Evolutionary conservation across 2,797 vertebrate species (phyloP).

Genomic region (Diplodus puntazzo): DNA sequence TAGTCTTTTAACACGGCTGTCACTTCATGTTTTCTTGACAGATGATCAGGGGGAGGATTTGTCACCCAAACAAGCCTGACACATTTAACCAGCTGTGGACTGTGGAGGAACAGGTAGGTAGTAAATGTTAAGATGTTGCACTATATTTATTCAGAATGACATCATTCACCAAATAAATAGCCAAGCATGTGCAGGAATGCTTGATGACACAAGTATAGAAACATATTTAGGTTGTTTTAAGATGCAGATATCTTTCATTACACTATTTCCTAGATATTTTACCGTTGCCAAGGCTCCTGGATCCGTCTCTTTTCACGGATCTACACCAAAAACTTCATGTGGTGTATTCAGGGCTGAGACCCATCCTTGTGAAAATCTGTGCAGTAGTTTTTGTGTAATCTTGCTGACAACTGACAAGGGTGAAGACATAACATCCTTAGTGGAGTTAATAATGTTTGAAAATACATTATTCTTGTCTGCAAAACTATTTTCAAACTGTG

Average conservation of each 20-base stretch:
- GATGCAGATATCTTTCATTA: no score
- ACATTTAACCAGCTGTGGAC: slow-evolving; percentile 99
- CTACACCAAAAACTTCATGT: no score
- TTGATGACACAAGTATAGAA: neutral
- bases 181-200: neutral
- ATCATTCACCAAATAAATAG: neutral
- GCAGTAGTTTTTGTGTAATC: no score
- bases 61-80: slow-evolving; percentile 95
- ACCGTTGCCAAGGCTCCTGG: no score
- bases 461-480: no score
- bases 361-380: no score
- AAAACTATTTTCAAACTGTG: neutral
- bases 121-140: neutral
- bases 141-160: neutral
- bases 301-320: no score
- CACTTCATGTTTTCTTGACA: slow-evolving; percentile 77
- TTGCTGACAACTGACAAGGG: no score
- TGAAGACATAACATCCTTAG: no score
- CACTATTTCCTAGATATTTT: neutral
- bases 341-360: no score
- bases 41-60: slow-evolving; percentile 97
- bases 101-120: slow-evolving; percentile 95
- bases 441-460: neutral
- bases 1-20: slow-evolving; percentile 52
- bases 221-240: neutral